Evolutionary conservation across 2,888 invertebrate species (phyloP), one percentile per base, ranked within the genome.

Genomic region (Hirtodrosophila cameraria): DNA sequence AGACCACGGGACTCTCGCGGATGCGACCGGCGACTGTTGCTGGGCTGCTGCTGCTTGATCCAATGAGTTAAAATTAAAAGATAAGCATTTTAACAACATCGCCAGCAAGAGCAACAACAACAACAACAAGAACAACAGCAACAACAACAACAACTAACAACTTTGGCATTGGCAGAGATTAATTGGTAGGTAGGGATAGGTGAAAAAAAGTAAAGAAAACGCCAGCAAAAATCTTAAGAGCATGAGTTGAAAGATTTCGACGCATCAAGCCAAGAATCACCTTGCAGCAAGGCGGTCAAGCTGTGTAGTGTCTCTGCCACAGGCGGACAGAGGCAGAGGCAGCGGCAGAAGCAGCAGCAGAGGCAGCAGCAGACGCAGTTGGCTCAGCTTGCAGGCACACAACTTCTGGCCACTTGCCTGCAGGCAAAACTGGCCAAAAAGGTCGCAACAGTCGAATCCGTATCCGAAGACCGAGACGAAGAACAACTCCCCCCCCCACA

Each of bases 101-200:
- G 79, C 68, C 74, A 67, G 68, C 77, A 73, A 63, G 65, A 60
- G 48, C 63, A 54, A 60, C 60, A 64, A 18, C 63, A 63, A 46
- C 53, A 67, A 31, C 57, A 42, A 31, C 69, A 62, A 31, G 48
- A 61, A 39, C 73, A 71, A 49, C 67, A 62, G 45, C 71, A 43
- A 52, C 58, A 52, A 18, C 59, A 64, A 58, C 82, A 76, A 71
- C 82, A 86, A 76, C 77, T 80, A 89, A 88, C 86, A 88, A 80
- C 88, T 86, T 87, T 88, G 88, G 88, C 89, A 89, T 89, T 89
- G 89, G 89, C 88, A 86, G 85, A 89, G 89, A 89, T 89, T 89
- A 89, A 89, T 89, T 89, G 89, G 89, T 88, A 87, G 87, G 87
- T 77, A 86, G 78, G 88, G 73, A 86, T 81, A 79, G 85, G 86